Percentiles rank a stretch among this genome's conserved stretches.
phyloP scores from a whole-genome alignment of 2,797 vertebrate genomes.

The Leucoraja ocellata region DNA sequence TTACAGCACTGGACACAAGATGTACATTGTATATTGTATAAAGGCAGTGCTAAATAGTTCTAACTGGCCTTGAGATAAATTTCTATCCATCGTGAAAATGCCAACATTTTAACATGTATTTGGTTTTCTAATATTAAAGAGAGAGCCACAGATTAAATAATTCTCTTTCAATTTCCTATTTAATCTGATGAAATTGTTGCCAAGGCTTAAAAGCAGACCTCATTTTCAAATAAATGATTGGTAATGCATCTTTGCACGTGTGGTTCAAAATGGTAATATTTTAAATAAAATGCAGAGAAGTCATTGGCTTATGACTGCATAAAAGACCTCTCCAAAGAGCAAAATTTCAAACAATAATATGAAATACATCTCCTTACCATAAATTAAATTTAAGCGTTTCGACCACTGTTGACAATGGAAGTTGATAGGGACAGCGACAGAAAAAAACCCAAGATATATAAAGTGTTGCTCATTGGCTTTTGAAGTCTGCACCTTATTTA shows the following conservation, averaged over 20 bases:
- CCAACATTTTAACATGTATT: not conserved
- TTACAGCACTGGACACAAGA: not conserved
- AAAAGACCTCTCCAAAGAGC: not conserved
- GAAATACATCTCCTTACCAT: not conserved
- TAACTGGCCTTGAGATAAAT: not conserved
- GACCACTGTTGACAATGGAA: not conserved
- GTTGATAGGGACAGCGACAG: not conserved
- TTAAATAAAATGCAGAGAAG: not conserved
- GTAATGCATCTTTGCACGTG: not conserved
- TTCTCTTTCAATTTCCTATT: constrained; percentile 8
- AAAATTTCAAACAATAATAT: constrained; percentile 14
- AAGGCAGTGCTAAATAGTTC: not conserved
- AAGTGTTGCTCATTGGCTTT: not conserved
- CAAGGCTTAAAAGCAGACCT: not conserved
- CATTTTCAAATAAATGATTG: not conserved
- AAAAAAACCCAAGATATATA: not conserved
- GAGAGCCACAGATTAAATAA: not conserved
- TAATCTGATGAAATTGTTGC: not conserved
- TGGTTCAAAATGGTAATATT: not conserved
- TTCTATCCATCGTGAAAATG: not conserved
- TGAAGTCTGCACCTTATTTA: constrained; percentile 4
- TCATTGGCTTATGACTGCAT: not conserved
- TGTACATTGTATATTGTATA: not conserved
- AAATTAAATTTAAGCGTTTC: constrained; percentile 9
- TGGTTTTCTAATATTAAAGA: not conserved